Conservation (phyloP, 2,888 invertebrate species). For the Salticus scenicus region DNA sequence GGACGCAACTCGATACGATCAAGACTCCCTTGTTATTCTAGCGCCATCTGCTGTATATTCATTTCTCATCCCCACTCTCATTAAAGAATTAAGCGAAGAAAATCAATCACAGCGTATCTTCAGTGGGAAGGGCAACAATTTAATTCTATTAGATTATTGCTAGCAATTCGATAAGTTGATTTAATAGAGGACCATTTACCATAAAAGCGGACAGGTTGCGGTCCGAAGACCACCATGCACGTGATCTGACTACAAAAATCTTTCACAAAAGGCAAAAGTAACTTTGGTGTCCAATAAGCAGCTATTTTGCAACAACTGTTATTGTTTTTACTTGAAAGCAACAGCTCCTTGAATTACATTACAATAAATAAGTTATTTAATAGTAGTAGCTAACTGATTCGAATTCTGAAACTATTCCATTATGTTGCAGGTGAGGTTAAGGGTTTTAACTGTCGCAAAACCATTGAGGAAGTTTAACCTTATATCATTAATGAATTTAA, state of each 20-base stretch:
- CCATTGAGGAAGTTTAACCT: too few relatives aligned
- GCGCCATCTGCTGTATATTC: conserved; percentile 66
- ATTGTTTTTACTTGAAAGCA: conserved; percentile 21
- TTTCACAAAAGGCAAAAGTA: background rate
- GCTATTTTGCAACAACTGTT: background rate
- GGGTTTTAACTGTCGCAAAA: too few relatives aligned
- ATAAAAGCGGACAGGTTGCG: conserved; percentile 49
- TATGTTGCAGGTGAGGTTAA: too few relatives aligned
- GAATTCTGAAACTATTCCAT: too few relatives aligned
- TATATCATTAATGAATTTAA: too few relatives aligned
- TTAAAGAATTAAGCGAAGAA: conserved; percentile 63
- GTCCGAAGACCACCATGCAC: conserved; percentile 50
- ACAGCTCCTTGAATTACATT: conserved; percentile 8
- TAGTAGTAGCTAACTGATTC: background rate
- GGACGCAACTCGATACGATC: conserved; percentile 1
- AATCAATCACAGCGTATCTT: conserved; percentile 58
- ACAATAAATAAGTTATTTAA: background rate
- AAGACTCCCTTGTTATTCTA: background rate
- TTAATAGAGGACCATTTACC: conserved; percentile 57
- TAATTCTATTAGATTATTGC: conserved; percentile 62
- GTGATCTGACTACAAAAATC: conserved; percentile 38
- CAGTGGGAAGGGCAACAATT: conserved; percentile 55
- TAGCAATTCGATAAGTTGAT: conserved; percentile 31
- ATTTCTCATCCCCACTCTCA: conserved; percentile 49
- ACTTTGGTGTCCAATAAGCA: background rate